Conservation (phyloP, 1,140 invertebrate species). For the Cydia strobilella region DNA sequence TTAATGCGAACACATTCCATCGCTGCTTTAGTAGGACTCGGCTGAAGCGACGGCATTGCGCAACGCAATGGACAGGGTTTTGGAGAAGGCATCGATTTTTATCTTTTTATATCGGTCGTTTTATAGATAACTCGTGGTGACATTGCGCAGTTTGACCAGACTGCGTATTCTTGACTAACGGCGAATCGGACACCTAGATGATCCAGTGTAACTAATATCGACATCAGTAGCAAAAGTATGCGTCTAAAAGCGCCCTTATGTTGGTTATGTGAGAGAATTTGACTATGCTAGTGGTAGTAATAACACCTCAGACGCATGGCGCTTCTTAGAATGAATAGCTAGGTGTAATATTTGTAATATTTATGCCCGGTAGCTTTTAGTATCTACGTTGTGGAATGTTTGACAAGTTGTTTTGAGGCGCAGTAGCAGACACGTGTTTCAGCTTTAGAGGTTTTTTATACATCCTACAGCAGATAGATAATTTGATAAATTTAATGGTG, state of each 20-base stretch:
- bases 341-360: constrained; percentile 32
- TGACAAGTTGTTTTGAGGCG: constrained; percentile 10
- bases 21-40: background rate
- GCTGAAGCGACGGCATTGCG: background rate
- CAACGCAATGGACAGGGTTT: constrained; percentile 4
- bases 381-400: constrained; percentile 23
- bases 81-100: background rate
- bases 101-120: constrained; percentile 23
- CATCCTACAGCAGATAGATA: background rate
- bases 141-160: constrained; percentile 27
- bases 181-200: background rate
- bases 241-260: background rate
- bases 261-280: background rate
- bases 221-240: background rate
- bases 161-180: background rate
- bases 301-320: background rate
- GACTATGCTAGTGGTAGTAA: background rate
- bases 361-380: constrained; percentile 26
- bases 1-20: constrained; percentile 12
- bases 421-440: background rate
- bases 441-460: background rate
- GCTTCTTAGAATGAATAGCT: constrained; percentile 30
- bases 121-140: constrained; percentile 15
- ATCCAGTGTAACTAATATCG: background rate
- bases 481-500: background rate